Conservation (phyloP, 2,888 invertebrate genomes). For the Seladonia tumulorum region DNA sequence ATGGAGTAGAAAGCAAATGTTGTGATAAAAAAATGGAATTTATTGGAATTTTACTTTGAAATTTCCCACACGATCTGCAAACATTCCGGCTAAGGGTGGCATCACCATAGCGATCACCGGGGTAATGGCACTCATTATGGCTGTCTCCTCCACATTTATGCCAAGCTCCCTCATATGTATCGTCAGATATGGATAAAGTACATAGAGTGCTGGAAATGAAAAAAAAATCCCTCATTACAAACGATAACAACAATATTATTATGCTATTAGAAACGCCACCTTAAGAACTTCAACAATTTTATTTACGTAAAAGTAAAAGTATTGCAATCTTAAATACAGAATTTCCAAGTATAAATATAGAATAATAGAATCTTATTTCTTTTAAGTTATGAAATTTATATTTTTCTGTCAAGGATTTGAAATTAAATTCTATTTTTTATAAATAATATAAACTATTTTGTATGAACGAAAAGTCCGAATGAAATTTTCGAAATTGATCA, state of each 20-base stretch:
- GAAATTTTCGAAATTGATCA: not conserved
- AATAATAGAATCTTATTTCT: not conserved
- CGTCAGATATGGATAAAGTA: conserved; percentile 91
- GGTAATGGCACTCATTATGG: conserved; percentile 92
- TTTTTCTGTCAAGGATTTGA: not conserved
- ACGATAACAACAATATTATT: not conserved
- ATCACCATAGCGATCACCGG: conserved; percentile 91
- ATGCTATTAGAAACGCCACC: not conserved
- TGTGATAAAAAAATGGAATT: not conserved
- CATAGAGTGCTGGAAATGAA: conserved; percentile 87
- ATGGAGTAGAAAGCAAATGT: not conserved
- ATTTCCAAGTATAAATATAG: not conserved
- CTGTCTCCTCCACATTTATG: conserved; percentile 91
- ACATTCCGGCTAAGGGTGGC: conserved; percentile 91
- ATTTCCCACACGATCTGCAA: conserved; percentile 92
- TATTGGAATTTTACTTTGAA: conserved; percentile 87
- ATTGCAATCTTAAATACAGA: not conserved
- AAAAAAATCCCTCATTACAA: not conserved
- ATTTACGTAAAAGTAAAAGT: not conserved
- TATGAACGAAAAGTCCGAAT: too few relatives aligned
- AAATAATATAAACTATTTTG: too few relatives aligned
- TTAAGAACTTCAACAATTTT: not conserved
- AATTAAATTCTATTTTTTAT: not conserved
- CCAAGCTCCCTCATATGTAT: conserved; percentile 93
- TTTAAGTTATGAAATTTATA: too few relatives aligned